Evolutionary conservation across 37 sponge, comb jelly and placozoan species (phyloP).

Genomic region (Spongilla lacustris): DNA sequence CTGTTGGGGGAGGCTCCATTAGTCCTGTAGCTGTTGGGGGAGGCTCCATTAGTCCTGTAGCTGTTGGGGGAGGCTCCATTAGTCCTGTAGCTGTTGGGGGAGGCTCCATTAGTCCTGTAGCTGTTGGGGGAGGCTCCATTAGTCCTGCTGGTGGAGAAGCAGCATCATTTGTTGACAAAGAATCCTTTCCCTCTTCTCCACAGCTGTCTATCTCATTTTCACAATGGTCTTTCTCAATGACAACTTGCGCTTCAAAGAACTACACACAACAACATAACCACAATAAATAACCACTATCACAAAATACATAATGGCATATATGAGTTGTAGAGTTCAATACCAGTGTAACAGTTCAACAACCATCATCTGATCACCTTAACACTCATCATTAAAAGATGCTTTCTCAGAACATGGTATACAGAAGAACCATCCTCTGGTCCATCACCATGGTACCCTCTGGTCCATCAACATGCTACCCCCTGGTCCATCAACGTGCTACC

Average conservation of each 20-base stretch:
- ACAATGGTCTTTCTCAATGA: background rate
- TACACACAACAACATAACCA: background rate
- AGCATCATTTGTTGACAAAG: background rate
- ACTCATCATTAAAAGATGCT: no score
- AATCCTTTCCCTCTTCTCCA: background rate
- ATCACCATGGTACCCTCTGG: no score
- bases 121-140: background rate
- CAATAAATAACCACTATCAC: background rate
- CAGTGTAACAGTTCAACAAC: no score
- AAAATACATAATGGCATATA: background rate
- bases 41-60: background rate
- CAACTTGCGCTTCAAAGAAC: background rate
- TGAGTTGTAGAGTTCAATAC: no score
- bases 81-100: background rate
- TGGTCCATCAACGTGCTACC: no score
- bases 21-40: no score
- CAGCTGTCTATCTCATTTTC: background rate
- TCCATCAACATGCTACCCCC: no score
- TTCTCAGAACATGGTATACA: no score
- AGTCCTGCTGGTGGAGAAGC: background rate
- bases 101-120: background rate
- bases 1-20: no score
- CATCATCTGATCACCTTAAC: no score
- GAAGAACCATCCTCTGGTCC: no score
- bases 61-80: background rate